Conservation (phyloP, 37 sponge, comb jelly and placozoan genomes). For the Beroe forskalii region DNA sequence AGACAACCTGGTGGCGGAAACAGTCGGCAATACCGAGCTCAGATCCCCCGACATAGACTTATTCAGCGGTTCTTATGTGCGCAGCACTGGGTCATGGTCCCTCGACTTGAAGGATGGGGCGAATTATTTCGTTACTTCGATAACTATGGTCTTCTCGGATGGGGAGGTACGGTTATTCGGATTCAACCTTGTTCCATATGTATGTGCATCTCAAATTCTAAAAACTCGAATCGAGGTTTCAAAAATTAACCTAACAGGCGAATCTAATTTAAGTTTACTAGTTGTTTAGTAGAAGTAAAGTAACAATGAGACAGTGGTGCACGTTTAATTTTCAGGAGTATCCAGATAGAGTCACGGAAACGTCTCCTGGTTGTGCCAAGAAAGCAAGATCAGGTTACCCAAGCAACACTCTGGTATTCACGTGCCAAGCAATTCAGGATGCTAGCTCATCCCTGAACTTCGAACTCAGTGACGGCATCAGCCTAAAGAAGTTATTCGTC, state of each 20-base stretch:
- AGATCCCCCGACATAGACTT: neutral
- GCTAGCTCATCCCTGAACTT: neutral
- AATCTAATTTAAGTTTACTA: no score
- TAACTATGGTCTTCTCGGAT: neutral
- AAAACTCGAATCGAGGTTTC: neutral
- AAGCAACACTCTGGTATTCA: neutral
- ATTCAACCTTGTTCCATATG: neutral
- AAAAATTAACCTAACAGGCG: no score
- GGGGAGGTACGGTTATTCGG: neutral
- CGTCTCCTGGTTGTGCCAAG: neutral
- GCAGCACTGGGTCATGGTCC: neutral
- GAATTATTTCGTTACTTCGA: neutral
- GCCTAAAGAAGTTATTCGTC: neutral
- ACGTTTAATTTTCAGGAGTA: slow-evolving; percentile 27
- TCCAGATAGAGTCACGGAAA: neutral
- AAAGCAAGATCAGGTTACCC: neutral
- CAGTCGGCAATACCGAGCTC: neutral
- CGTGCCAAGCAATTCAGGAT: neutral
- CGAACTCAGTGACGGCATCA: neutral
- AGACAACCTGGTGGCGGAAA: neutral
- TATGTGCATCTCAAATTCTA: neutral
- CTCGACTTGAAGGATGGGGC: neutral
- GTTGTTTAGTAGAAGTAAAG: no score
- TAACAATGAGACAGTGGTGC: no score
- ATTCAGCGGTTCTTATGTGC: no score